These are phyloP conservation scores for Spea hammondii DNA, from an alignment of 2,797 vertebrate genomes.

Conservation along the genomic window DNA sequence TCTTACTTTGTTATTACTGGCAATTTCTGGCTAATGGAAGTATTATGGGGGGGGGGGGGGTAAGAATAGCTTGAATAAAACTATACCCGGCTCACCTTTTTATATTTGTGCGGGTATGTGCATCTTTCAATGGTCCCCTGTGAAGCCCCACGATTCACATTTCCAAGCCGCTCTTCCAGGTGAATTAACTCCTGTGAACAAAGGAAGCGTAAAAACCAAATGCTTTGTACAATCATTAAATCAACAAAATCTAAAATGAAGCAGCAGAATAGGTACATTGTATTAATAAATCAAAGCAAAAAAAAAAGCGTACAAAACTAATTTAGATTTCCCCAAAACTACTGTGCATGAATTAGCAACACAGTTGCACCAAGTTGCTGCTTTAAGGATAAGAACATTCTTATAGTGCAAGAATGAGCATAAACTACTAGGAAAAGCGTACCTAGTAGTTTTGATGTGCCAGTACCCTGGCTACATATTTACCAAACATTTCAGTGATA, in stretches of 20 bases:
- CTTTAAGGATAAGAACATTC: not conserved
- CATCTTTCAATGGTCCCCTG: slow-evolving; percentile 99
- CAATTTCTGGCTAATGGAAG: no score
- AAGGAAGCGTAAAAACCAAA: slow-evolving; percentile 35
- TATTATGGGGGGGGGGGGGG: no score
- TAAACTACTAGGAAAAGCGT: not conserved
- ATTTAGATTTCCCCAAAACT: not conserved
- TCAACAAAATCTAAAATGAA: not conserved
- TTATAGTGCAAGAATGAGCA: not conserved
- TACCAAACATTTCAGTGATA: no score
- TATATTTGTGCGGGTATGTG: slow-evolving; percentile 99
- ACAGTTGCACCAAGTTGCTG: no score
- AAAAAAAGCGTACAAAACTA: not conserved
- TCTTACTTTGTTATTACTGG: no score
- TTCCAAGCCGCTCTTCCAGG: slow-evolving; percentile 95
- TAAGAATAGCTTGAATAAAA: no score
- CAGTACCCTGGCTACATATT: no score
- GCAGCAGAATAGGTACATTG: not conserved
- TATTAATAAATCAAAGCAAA: not conserved
- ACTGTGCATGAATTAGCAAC: no score
- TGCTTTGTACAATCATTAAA: not conserved
- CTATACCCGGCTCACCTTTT: slow-evolving; percentile 81
- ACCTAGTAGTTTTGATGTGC: not conserved
- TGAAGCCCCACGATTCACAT: slow-evolving; percentile 97
- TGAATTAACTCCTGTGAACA: slow-evolving; percentile 90